Base-by-base conservation (phyloP, 2,888 invertebrate genomes). In the Atethmia centrago region DNA sequence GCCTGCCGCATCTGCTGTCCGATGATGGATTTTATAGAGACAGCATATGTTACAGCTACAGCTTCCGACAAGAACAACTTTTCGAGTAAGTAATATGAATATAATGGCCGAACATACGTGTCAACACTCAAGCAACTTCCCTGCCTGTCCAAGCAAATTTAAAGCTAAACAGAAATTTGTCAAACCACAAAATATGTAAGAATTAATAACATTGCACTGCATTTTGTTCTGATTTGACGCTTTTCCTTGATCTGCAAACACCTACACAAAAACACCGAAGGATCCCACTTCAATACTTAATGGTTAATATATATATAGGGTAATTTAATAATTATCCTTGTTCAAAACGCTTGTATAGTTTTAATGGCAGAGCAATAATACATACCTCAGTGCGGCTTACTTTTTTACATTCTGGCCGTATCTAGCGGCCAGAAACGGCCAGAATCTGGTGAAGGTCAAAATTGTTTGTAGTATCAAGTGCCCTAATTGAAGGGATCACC, bases 1-100 rank as follows among this genome's bases (percentile, higher is more conserved):
- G 91, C 90, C 91, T 89, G 91, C 88, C 92, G 90, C 94, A 94
- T 94, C 94, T 95, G 94, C 93, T 93, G 89, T 86, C 87, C 91
- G 90, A 92, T 89, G 90, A 92, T 93, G 91, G 89, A 92, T 93
- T 93, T 93, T 91, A 93, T 92, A 92, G 90, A 89, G 86, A 88
- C 89, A 86, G 89, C 93, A 93, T 90, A 92, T 92, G 92, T 92
- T 87, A 87, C 88, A 56, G 56, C 49, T 45, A 77, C 77, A 82
- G 83, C 89, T 90, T 89, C 90, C 89, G 88, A 85, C 74, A 74
- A 80, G 82, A 79, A 81, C 66, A 56, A 76, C 25, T 67, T 74
- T 85, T 77, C 45, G 28, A 82, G 55, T 63, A 74, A 82, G 55
- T 63, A 74, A 75, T 61, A 68, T 66, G 25, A 56, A 51, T 59